A percentile compares a stretch with the other conserved stretches of the same genome.
phyloP scores from a whole-genome alignment of 2,113 vertebrate species.

The Sceloporus tristichus region DNA sequence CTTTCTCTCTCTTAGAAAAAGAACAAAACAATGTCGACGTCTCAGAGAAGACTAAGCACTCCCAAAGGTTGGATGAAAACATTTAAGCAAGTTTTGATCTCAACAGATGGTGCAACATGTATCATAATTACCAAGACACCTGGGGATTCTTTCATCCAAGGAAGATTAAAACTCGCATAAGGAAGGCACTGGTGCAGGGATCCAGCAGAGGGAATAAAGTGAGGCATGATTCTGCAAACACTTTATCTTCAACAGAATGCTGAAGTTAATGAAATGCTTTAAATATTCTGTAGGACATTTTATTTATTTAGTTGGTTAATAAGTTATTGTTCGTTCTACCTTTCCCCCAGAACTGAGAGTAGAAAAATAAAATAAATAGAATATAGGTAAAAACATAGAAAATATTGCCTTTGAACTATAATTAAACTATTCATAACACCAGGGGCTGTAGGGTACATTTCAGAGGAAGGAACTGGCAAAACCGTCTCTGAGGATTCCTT shows the following conservation, averaged over 20 bases:
- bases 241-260: background rate
- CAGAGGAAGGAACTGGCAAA: too few species aligned
- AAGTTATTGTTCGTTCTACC: background rate
- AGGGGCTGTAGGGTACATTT: too few species aligned
- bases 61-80: constrained; percentile 48
- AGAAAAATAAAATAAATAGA: too few species aligned
- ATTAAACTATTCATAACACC: too few species aligned
- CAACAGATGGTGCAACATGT: constrained; percentile 26
- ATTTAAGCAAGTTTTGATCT: constrained; percentile 43
- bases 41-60: constrained; percentile 61
- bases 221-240: background rate
- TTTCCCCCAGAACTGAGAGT: background rate
- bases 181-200: constrained; percentile 19
- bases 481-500: too few species aligned
- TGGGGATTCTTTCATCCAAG: background rate
- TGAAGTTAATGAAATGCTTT: background rate
- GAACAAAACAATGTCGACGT: constrained; percentile 59
- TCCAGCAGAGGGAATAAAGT: background rate
- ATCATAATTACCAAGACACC: constrained; percentile 11
- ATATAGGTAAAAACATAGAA: too few species aligned
- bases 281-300: background rate
- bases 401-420: too few species aligned
- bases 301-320: background rate
- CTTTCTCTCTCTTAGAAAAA: constrained; percentile 30
- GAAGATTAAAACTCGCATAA: constrained; percentile 32